Evolutionary conservation across 2,797 vertebrate genomes (phyloP), one percentile per base, ranked within the genome.

Genomic region (Astyanax mexicanus): DNA sequence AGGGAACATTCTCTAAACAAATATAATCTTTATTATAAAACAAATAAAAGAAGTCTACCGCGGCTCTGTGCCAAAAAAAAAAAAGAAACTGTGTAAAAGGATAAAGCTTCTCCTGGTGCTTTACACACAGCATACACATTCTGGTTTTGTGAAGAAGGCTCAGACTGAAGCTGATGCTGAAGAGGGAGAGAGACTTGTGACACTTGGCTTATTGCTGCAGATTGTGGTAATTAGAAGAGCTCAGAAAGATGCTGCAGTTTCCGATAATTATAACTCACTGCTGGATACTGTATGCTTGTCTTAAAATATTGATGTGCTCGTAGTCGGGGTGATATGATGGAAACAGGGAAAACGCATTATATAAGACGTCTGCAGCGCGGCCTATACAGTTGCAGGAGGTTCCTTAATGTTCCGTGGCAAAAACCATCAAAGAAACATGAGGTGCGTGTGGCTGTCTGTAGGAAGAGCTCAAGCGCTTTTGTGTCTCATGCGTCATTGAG

Each of bases 271-370:
- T 78, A 27, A 35, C 49, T 69, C 74, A 83, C 76, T 80, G 86
- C 85, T 84, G 38, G 80, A 86, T 87, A 83, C 89, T 90, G 89
- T 81, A 90, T 87, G 72, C 78, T 54, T 70, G 75, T 69, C 57
- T 77, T 91, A 77, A 91, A 90, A 88, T 78, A 88, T 90, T 89
- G 69, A 89, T 88, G 54, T 44, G 51, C 78, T 83, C 0, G 77
- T 60, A 73, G 77, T 84, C 80, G 54, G 74, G 64, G 76, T 78
- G 84, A 87, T 82, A 80, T 75, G 64, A 81, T 60, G 78, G 77
- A 80, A 87, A 86, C 74, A 79, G 77, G 74, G 25, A 81, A 71
- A 67, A 77, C 85, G 61, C 81, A 84, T 90, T 85, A 87, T 88
- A 80, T 83, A 89, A 86, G 55, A 75, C 25, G 47, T 72, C 60